phyloP scores from a whole-genome alignment of 2,113 vertebrate genomes.

The Mustela nigripes region DNA sequence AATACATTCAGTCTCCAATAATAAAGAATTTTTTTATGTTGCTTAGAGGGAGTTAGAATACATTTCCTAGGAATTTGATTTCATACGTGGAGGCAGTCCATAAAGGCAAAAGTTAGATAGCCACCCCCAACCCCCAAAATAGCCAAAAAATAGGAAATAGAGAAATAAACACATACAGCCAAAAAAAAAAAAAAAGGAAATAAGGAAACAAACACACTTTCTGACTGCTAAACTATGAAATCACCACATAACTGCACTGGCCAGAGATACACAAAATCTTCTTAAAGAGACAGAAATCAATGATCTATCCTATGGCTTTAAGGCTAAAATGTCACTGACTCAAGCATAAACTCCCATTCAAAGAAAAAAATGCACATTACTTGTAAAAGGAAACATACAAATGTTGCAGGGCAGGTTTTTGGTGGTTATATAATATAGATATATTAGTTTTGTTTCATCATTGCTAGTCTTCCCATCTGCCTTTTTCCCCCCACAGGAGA shows the following conservation, averaged over 20 bases:
- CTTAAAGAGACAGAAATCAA: conserved; percentile 24
- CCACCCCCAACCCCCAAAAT: background rate
- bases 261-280: background rate
- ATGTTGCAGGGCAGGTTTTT: background rate
- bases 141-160: conserved; percentile 10
- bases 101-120: background rate
- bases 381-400: conserved; percentile 42
- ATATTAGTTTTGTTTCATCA: conserved; percentile 43
- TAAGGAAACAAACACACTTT: conserved; percentile 32
- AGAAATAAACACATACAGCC: background rate
- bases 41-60: conserved; percentile 27
- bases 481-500: background rate
- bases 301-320: background rate
- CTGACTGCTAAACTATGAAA: conserved; percentile 47
- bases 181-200: background rate
- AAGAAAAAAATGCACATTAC: background rate
- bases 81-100: background rate
- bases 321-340: background rate
- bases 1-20: background rate
- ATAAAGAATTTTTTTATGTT: conserved; percentile 30
- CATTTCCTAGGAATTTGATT: conserved; percentile 55
- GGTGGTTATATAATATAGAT: background rate
- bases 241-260: background rate
- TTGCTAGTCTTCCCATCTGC: conserved; percentile 36
- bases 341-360: conserved; percentile 21